Evolutionary conservation across 2,888 invertebrate genomes (phyloP), one percentile per base, ranked within the genome.

Genomic region (Teinopalpus imperialis): DNA sequence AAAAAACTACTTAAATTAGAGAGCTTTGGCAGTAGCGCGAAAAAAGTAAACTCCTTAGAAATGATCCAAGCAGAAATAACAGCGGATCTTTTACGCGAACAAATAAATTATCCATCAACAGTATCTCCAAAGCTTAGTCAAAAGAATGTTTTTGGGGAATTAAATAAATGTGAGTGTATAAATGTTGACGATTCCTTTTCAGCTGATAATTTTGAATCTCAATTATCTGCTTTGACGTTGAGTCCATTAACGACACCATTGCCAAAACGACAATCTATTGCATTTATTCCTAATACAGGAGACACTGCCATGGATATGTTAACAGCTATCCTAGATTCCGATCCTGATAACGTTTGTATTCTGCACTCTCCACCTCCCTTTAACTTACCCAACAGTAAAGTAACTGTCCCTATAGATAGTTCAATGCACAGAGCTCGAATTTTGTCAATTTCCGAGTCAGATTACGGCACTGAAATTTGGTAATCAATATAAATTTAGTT

Each of bases 381-480:
- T 56, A 85, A 90, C 7, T 57, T 79, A 1, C 71, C 90, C 42
- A 88, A 87, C 40, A 92, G 88, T 72, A 92, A 91, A 72, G 91
- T 92, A 43, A 92, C 91, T 51, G 86, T 92, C 63, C 92, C 92
- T 52, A 81, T 83, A 40, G 93, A 92, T 75, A 83, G 90, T 53
- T 87, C 85, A 49, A 87, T 90, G 73, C 92, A 92, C 71, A 90
- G 91, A 56, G 93, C 92, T 46, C 89, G 92, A 67, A 91, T 93
- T 51, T 86, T 94, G 53, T 91, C 92, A 47, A 90, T 92, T 52
- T 85, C 90, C 45, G 88, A 87, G 65, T 86, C 91, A 7, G 91
- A 93, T 56, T 90, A 89, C 58, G 91, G 91, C 52, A 94, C 94
- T 43, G 94, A 95, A 87, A 94, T 94, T 69, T 95, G 95, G 95